Base-by-base conservation (phyloP, 2,888 invertebrate genomes). In the Dryobotodes eremita region DNA sequence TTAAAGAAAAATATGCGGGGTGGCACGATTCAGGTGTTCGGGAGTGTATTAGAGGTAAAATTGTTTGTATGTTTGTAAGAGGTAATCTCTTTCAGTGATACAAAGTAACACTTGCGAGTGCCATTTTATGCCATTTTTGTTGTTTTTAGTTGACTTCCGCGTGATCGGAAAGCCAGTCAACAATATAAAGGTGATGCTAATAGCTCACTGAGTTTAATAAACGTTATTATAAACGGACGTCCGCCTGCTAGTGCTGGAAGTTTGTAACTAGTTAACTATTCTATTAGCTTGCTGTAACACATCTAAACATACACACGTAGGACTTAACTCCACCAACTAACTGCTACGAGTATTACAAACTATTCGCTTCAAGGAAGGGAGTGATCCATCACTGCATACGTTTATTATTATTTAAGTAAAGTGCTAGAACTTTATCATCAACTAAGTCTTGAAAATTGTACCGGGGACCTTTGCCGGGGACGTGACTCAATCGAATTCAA, bases 291-390 rank as follows among this genome's bases (percentile, higher is more conserved):
- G 73, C 26, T 61, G 65, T 42, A 61, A 69, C 71, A 61, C 36
- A 68, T 64, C 65, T 59, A 17, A 75, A 61, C 83, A 71, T 31
- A 61, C 48, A 66, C 26, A 50, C 53, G 53, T 55, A 72, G n/a
- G n/a, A 59, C 59, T n/a, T 61, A n/a, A n/a, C 74, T 82, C 15
- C 61, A 48, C 13, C 20, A 31, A 83, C 61, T 83, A 72, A 77
- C 77, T 77, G 57, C 3, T 82, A n/a, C n/a, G n/a, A n/a, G n/a
- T n/a, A 73, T 83, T 65, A 86, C 64, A 83, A 86, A 86, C 83
- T 77, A 72, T 62, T 31, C 62, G 61, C 50, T 59, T 65, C 57
- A 64, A 77, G 65, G 61, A 62, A 82, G 42, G 31, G 31, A 50
- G 57, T 20, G 1, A 82, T 72, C 62, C 75, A 66, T 26, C 55